Percentiles rank a stretch among this genome's conserved stretches.
Evolutionary conservation across 2,888 invertebrate species (phyloP).

Genomic region (Temnothorax rugatulus): DNA sequence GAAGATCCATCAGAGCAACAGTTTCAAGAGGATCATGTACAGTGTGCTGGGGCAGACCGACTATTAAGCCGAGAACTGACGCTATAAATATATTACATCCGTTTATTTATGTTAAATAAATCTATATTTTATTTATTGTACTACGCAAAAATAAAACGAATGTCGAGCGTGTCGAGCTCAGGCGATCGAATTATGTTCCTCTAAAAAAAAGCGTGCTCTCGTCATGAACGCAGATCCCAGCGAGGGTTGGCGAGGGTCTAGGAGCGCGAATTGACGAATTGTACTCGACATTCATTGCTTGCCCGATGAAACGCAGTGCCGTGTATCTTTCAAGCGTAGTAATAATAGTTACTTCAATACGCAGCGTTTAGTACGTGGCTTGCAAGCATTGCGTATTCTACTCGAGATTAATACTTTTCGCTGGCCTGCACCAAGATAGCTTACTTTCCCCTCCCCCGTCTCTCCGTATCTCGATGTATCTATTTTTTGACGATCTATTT

Average conservation of each 20-base stretch:
- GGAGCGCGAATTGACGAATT: neutral
- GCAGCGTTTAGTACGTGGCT: slow-evolving; percentile 32
- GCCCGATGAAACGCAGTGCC: slow-evolving; percentile 27
- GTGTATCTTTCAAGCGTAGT: slow-evolving; percentile 57
- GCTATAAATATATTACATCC: slow-evolving; percentile 72
- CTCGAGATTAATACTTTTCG: slow-evolving; percentile 41
- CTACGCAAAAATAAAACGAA: slow-evolving; percentile 60
- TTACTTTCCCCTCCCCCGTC: neutral
- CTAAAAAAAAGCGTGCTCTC: neutral
- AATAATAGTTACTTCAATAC: slow-evolving; percentile 43
- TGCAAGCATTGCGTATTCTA: slow-evolving; percentile 37
- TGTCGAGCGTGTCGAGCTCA: slow-evolving; percentile 27
- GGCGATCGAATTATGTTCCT: slow-evolving; percentile 10
- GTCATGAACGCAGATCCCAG: neutral
- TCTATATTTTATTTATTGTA: slow-evolving; percentile 80
- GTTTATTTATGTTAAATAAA: slow-evolving; percentile 76
- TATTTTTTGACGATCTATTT: slow-evolving; percentile 54
- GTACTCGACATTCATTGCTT: slow-evolving; percentile 52
- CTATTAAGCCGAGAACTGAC: slow-evolving; percentile 83
- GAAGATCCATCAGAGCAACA: slow-evolving; percentile 96
- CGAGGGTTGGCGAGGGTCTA: neutral
- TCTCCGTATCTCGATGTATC: slow-evolving; percentile 52
- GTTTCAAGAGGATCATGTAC: slow-evolving; percentile 97
- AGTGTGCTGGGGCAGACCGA: slow-evolving; percentile 94
- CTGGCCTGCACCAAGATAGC: slow-evolving; percentile 44